A percentile compares a stretch with the other conserved stretches of the same genome.
Evolutionary conservation across 2,113 vertebrate genomes (phyloP).

Genomic region (Cheirogaleus medius): DNA sequence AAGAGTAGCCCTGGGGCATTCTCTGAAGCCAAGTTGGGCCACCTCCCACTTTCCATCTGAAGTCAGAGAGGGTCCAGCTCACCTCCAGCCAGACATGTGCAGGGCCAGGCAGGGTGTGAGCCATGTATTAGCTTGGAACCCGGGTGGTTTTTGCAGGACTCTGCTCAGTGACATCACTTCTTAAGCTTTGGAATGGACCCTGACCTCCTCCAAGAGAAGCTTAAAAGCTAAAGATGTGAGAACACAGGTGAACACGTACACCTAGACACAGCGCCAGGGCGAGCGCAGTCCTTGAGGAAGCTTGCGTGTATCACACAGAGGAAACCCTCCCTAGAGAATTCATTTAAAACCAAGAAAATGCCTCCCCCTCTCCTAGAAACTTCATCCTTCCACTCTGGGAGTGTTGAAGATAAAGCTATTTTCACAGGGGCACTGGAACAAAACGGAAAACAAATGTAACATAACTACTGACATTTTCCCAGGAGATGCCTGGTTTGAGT

Average conservation of each 20-base stretch:
- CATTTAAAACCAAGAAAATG: background rate
- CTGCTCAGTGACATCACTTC: background rate
- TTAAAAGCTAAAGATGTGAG: background rate
- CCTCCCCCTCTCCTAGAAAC: background rate
- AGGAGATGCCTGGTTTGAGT: background rate
- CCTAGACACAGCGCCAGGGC: fast-evolving
- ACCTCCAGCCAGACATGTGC: fast-evolving
- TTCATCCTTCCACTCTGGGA: background rate
- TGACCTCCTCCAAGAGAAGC: background rate
- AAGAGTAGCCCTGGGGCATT: background rate
- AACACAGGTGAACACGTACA: fast-evolving
- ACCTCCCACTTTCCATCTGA: no score
- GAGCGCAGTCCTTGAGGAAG: background rate
- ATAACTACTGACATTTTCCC: slow-evolving; percentile 45
- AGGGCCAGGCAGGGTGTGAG: fast-evolving
- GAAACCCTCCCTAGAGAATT: background rate
- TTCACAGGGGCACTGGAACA: background rate
- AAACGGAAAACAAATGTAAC: slow-evolving; percentile 58
- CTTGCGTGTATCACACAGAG: fast-evolving
- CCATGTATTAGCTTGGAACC: fast-evolving
- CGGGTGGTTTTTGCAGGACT: background rate
- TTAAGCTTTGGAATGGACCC: background rate
- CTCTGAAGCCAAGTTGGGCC: no score
- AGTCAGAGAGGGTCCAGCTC: no score
- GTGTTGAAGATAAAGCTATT: background rate